Conservation (phyloP, 2,888 invertebrate species). For the Aspidapion aeneum region DNA sequence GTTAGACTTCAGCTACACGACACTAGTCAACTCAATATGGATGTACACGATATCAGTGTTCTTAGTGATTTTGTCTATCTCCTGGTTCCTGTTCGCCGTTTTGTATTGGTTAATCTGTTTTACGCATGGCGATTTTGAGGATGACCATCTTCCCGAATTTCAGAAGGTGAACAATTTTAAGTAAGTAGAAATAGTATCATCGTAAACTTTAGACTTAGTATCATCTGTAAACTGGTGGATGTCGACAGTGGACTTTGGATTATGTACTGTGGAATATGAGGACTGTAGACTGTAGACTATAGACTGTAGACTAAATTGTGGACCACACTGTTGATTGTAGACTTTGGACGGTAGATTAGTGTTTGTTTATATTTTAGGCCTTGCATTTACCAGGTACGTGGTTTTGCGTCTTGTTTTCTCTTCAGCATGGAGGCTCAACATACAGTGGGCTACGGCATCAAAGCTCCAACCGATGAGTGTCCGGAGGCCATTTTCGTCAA, state of each 20-base stretch:
- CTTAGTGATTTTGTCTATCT: slow-evolving; percentile 77
- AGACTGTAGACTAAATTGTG: background rate
- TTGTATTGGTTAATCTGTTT: slow-evolving; percentile 87
- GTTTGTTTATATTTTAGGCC: slow-evolving; percentile 51
- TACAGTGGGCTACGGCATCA: slow-evolving; percentile 82
- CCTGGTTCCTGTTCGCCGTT: slow-evolving; percentile 82
- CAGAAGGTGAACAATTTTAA: slow-evolving; percentile 52
- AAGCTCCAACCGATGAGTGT: slow-evolving; percentile 84
- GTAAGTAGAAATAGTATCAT: too few relatives aligned
- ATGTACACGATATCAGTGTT: slow-evolving; percentile 61
- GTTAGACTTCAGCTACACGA: slow-evolving; percentile 36
- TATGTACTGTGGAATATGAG: too few relatives aligned
- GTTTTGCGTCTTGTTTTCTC: slow-evolving; percentile 86
- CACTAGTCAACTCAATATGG: slow-evolving; percentile 33
- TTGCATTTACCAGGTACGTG: slow-evolving; percentile 78
- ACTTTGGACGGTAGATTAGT: background rate
- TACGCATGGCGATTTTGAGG: slow-evolving; percentile 78
- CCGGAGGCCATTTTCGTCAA: slow-evolving; percentile 87
- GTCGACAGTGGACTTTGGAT: too few relatives aligned
- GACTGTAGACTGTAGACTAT: too few relatives aligned
- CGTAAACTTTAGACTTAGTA: too few relatives aligned
- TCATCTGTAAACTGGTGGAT: too few relatives aligned
- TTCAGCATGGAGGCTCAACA: slow-evolving; percentile 94
- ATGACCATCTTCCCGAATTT: slow-evolving; percentile 53
- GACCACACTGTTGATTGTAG: background rate